phyloP scores from a whole-genome alignment of 2,888 invertebrate genomes.

The Papilio gigon region DNA sequence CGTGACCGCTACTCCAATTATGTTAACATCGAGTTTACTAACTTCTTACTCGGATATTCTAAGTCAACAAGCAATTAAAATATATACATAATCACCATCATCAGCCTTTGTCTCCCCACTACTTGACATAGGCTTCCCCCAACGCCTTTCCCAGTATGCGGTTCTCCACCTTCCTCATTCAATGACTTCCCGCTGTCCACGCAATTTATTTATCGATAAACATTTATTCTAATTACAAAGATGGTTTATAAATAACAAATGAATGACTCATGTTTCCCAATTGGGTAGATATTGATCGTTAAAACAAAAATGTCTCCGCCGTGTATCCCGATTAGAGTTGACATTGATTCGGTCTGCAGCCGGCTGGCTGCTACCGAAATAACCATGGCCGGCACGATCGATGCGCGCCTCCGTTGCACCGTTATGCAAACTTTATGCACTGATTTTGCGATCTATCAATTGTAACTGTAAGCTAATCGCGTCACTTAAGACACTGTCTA shows the following conservation, averaged over 20 bases:
- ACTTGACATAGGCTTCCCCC: too few species aligned
- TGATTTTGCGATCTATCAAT: not conserved
- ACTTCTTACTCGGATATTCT: too few species aligned
- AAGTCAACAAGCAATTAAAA: too few species aligned
- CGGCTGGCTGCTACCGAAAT: slow-evolving; percentile 59
- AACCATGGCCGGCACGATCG: slow-evolving; percentile 58
- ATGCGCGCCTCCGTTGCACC: slow-evolving; percentile 43
- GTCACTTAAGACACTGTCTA: not conserved
- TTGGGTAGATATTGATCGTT: slow-evolving; percentile 53
- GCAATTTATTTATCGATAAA: too few species aligned
- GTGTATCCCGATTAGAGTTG: slow-evolving; percentile 69
- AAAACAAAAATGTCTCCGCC: slow-evolving; percentile 64
- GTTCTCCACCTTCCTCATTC: too few species aligned
- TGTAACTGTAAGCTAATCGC: not conserved
- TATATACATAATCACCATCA: too few species aligned
- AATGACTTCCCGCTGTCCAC: too few species aligned
- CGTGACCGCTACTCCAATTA: slow-evolving; percentile 21
- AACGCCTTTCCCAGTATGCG: too few species aligned
- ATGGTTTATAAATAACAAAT: too few species aligned
- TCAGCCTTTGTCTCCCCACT: too few species aligned
- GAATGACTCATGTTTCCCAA: too few species aligned
- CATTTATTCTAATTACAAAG: too few species aligned
- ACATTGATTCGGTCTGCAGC: slow-evolving; percentile 74
- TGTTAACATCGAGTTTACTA: slow-evolving; percentile 22
- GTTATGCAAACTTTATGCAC: slow-evolving; percentile 32